Conservation (phyloP, 2,888 invertebrate species). For the Cacoxenus indagator region DNA sequence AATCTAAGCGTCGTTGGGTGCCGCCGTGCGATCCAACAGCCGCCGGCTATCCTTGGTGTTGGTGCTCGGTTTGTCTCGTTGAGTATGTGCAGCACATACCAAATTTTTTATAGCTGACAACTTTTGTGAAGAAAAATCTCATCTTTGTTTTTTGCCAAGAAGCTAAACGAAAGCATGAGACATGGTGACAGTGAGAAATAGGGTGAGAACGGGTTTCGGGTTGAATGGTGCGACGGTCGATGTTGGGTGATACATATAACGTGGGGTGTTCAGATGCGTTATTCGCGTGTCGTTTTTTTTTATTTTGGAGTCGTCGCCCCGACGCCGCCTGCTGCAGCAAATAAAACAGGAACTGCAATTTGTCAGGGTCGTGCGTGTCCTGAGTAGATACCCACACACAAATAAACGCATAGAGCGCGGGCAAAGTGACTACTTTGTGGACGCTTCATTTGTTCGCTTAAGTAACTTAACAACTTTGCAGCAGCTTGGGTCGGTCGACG, state of each 20-base stretch:
- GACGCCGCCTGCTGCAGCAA: constrained; percentile 6
- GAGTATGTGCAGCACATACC: constrained; percentile 19
- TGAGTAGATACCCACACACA: neutral
- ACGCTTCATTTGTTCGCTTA: constrained; percentile 66
- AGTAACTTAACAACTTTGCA: constrained; percentile 67
- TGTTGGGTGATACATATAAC: neutral
- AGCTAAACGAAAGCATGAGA: constrained; percentile 23
- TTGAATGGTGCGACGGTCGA: too few species aligned
- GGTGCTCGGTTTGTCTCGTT: neutral
- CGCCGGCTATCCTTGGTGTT: neutral
- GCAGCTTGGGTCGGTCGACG: constrained; percentile 57
- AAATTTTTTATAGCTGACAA: constrained; percentile 19
- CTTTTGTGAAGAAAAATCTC: constrained; percentile 16
- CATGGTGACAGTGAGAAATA: constrained; percentile 13
- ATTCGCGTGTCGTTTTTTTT: neutral
- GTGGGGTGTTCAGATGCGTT: too few species aligned
- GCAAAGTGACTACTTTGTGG: constrained; percentile 12
- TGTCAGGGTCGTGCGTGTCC: constrained; percentile 65
- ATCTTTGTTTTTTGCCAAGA: constrained; percentile 23
- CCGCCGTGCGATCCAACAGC: neutral
- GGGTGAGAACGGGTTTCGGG: too few species aligned
- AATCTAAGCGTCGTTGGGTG: constrained; percentile 1
- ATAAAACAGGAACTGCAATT: constrained; percentile 47
- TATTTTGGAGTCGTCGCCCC: constrained; percentile 26
- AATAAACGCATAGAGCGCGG: neutral